Evolutionary conservation across 2,888 invertebrate species (phyloP), one percentile per base, ranked within the genome.

Genomic region (Polydesmus complanatus): DNA sequence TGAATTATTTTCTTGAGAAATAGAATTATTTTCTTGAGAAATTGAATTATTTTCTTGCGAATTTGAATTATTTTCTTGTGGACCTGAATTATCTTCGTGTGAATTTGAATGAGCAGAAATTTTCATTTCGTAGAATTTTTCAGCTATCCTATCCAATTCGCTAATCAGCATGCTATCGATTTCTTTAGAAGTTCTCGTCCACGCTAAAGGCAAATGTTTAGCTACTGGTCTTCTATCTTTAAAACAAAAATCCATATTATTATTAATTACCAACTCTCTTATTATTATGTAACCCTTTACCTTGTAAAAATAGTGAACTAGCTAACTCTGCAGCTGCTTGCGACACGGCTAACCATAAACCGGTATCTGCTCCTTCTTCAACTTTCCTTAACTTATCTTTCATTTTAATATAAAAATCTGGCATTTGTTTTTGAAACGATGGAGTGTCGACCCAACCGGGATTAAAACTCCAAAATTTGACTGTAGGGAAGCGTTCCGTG

Each of bases 371-470:
- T 1, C 77, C 77, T 67, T 77, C 71, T 48, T 72, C 74, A 5
- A 73, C 66, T 2, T 73, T 74, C 47, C 77, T 66, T 58, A 77
- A 68, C 47, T 69, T 67, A 27, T 71, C 69, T 68, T 76, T 73
- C 73, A 77, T 74, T 60, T 72, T 73, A n/a, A 69, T 68, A 67
- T 75, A 72, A 64, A 78, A 77, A 25, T 71, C 72, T 0, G 73
- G 72, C 70, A 73, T 71, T 2, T 75, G 68, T 5, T 67, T 64
- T 56, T 66, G 21, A 26, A 61, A 56, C 27, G 47, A 75, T 61
- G 75, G 75, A n/a, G 77, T 78, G 63, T 75, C 76, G 2, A 75
- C 74, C 77, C 77, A 77, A 14, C 77, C 78, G 21, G 78, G 78
- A 64, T 78, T 77, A 75, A 76, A 75, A 22, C 71, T 68, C 18